Evolutionary conservation across 1,140 invertebrate species (phyloP), one percentile per base, ranked within the genome.

Genomic region (Cydia strobilella): DNA sequence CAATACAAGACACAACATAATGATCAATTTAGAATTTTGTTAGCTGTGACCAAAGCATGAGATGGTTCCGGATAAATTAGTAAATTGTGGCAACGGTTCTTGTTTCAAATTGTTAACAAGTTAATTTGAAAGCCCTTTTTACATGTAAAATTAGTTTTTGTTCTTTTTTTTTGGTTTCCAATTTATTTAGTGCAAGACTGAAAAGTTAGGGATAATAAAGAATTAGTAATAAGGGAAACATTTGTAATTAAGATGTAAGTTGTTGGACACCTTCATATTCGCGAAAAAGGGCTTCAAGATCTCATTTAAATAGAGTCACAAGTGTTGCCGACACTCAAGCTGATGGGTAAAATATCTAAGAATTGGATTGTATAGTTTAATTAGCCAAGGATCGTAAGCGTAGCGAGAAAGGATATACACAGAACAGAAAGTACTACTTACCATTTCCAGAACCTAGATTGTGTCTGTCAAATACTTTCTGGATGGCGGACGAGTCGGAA

Each of bases 1-100:
- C 93, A 93, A 93, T 93, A 93, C 93, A 93, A 93, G 93, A 93
- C 91, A 93, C 93, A 93, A 93, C 93, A 93, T 90, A 83, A 78
- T 84, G 80, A 77, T 78, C 79, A 93, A 93, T 93, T 93, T 93
- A 80, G 90, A 93, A 92, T 93, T 93, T 93, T 87, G 90, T 93
- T 93, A 91, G 90, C 86, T 86, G 86, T 90, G 90, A 88, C 86
- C 86, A 76, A 92, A 91, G 90, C 90, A 88, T 93, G 90, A 91
- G 77, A 90, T 91, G 90, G 86, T 87, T 87, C 81, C 82, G 86
- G 84, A 87, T 77, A 84, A 74, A 84, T 85, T 84, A 85, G 79
- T 81, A 77, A 51, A 83, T 65, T 76, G 80, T 76, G 82, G 78
- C 77, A 77, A 72, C 59, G 39, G 27, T 45, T 59, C 18, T 74